These are phyloP conservation scores for Caenorhabditis brenneri DNA, from an alignment of 1,140 invertebrate species.

Conservation along the genomic window DNA sequence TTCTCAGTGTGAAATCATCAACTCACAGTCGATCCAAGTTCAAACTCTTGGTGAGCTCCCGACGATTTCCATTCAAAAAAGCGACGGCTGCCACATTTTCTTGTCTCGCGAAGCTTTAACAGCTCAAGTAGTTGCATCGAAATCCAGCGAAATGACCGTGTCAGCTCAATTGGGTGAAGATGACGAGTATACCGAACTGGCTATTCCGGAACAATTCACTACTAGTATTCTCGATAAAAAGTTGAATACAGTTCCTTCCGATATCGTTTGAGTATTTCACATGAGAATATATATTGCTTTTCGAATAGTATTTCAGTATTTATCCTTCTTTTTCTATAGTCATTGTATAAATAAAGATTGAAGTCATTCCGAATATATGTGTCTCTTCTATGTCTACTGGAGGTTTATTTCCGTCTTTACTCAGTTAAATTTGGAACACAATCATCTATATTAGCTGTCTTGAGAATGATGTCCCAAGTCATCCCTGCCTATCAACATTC, in stretches of 20 bases:
- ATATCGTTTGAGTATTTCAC: not conserved
- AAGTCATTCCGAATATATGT: too few relatives aligned
- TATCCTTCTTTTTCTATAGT: too few relatives aligned
- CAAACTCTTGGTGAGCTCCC: constrained; percentile 6
- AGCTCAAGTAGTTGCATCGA: not conserved
- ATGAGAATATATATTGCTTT: not conserved
- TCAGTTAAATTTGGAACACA: too few relatives aligned
- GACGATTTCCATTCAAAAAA: constrained; percentile 29
- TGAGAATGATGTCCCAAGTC: not conserved
- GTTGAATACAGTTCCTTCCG: not conserved
- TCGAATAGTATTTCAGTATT: not conserved
- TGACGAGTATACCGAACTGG: constrained; percentile 7
- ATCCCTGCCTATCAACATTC: too few relatives aligned
- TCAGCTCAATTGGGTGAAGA: not conserved
- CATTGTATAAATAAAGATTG: too few relatives aligned
- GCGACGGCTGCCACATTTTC: not conserved
- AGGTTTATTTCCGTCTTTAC: too few relatives aligned
- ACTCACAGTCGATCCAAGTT: not conserved
- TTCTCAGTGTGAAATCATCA: not conserved
- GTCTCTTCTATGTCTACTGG: too few relatives aligned
- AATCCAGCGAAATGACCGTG: constrained; percentile 5
- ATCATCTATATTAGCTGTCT: too few relatives aligned
- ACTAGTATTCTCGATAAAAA: not conserved
- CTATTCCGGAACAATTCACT: not conserved
- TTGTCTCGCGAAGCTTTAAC: not conserved